Evolutionary conservation across 2,888 invertebrate species (phyloP).

Genomic region (Netelia inedita): DNA sequence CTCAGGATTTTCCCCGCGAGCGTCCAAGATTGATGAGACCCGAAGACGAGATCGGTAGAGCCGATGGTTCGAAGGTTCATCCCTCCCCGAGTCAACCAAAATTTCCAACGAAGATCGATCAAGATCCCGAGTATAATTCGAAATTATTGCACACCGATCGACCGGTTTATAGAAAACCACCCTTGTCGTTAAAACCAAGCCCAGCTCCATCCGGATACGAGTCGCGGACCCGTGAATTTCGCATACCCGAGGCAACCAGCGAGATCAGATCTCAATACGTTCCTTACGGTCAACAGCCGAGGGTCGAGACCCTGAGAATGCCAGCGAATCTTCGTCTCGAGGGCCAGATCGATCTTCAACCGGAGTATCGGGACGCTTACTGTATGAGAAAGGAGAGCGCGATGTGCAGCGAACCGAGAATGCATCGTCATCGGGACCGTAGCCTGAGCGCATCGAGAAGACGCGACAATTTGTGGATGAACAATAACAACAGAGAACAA

Average conservation of each 20-base stretch:
- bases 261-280: conserved; percentile 80
- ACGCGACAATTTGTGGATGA: conserved; percentile 78
- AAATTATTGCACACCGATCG: conserved; percentile 79
- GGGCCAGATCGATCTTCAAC: conserved; percentile 83
- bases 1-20: conserved; percentile 85
- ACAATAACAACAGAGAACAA: conserved; percentile 77
- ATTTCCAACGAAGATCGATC: conserved; percentile 81
- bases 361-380: conserved; percentile 86
- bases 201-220: conserved; percentile 41
- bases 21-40: conserved; percentile 84
- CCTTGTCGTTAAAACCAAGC: conserved; percentile 74
- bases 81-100: conserved; percentile 72
- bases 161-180: conserved; percentile 77
- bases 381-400: conserved; percentile 72
- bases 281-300: conserved; percentile 79
- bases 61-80: conserved; percentile 81
- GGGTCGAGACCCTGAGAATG: conserved; percentile 80
- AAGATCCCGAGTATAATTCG: conserved; percentile 85
- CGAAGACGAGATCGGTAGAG: conserved; percentile 81
- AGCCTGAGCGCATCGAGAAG: conserved; percentile 78
- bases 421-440: conserved; percentile 76
- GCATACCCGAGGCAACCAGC: conserved; percentile 72
- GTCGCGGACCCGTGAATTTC: conserved; percentile 44
- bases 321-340: conserved; percentile 84
- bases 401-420: conserved; percentile 70